phyloP scores from a whole-genome alignment of 2,888 invertebrate genomes.

The Campoletis raptor region DNA sequence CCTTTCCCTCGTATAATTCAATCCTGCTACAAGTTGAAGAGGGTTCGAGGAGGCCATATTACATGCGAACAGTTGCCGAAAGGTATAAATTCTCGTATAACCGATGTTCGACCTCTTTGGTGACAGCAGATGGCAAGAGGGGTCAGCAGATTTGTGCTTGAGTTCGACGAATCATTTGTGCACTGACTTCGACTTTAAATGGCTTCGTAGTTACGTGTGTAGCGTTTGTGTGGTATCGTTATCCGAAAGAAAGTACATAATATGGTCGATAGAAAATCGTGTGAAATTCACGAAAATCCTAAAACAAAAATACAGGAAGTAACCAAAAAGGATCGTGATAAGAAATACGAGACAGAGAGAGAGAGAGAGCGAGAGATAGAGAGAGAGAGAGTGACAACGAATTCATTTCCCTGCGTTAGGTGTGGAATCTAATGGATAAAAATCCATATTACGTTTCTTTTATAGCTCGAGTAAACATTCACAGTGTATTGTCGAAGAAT shows the following conservation, averaged over 20 bases:
- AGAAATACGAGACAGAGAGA: neutral
- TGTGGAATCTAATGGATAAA: no score
- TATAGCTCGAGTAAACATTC: neutral
- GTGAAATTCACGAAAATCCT: neutral
- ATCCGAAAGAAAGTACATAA: neutral
- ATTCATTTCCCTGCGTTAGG: no score
- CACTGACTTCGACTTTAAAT: constrained; percentile 49
- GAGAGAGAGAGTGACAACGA: no score
- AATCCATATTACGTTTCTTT: no score
- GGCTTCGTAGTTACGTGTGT: constrained; percentile 43
- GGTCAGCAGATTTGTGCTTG: constrained; percentile 44
- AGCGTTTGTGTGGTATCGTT: neutral
- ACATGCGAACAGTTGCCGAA: constrained; percentile 53
- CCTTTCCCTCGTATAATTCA: constrained; percentile 60
- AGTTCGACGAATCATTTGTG: constrained; percentile 54
- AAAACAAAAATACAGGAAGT: neutral
- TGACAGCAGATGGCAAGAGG: constrained; percentile 36
- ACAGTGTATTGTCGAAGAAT: neutral
- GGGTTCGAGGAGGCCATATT: constrained; percentile 55
- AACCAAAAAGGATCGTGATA: neutral
- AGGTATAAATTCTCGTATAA: constrained; percentile 63
- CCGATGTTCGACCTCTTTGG: constrained; percentile 53
- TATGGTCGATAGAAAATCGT: neutral
- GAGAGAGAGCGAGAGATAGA: neutral
- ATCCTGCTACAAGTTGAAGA: constrained; percentile 47